These are phyloP conservation scores for Atta colombica DNA, from an alignment of 1,140 invertebrate genomes.

Conservation along the genomic window DNA sequence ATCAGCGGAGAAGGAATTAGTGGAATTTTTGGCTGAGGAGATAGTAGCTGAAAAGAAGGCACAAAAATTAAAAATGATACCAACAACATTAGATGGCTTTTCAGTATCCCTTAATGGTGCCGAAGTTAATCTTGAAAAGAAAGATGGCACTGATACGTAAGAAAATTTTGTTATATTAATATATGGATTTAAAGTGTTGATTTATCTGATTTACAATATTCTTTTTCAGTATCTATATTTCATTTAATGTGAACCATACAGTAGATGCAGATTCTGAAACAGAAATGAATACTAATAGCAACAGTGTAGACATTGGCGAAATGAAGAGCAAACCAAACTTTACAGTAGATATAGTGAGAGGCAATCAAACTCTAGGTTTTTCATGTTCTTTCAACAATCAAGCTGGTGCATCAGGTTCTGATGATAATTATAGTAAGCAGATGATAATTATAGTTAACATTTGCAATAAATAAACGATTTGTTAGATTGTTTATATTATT, in stretches of 20 bases:
- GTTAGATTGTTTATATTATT: neutral
- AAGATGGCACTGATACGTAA: constrained; percentile 91
- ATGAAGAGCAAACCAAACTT: constrained; percentile 96
- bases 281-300: constrained; percentile 88
- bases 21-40: constrained; percentile 95
- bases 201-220: neutral
- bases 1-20: constrained; percentile 94
- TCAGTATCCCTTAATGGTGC: constrained; percentile 91
- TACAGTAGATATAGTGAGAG: constrained; percentile 92
- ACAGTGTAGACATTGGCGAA: constrained; percentile 92
- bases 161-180: constrained; percentile 57
- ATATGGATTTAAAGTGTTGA: neutral
- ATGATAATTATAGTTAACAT: constrained; percentile 90
- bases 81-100: constrained; percentile 93
- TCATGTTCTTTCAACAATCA: constrained; percentile 92
- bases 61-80: constrained; percentile 91
- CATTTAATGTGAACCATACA: constrained; percentile 96
- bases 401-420: constrained; percentile 88
- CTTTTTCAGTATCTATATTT: constrained; percentile 90
- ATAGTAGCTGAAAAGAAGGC: constrained; percentile 95
- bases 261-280: constrained; percentile 92
- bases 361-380: constrained; percentile 92
- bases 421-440: constrained; percentile 91
- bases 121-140: constrained; percentile 92
- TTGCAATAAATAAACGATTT: neutral